A percentile compares a stretch with the other conserved stretches of the same genome.
These are phyloP conservation scores for Ctenopoma multispine DNA, from an alignment of 2,797 vertebrate species.

Conservation along the genomic window DNA sequence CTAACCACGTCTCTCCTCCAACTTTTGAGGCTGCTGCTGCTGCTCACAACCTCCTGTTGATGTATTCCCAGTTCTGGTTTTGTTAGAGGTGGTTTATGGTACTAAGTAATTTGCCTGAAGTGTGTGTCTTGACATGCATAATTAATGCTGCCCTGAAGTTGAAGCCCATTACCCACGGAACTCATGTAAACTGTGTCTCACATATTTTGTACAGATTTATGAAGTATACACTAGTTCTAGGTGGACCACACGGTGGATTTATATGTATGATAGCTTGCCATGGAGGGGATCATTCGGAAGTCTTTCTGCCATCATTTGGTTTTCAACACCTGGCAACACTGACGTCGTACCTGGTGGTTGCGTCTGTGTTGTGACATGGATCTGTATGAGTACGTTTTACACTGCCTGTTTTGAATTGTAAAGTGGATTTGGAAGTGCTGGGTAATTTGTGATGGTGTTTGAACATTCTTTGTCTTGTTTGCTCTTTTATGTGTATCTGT, in stretches of 20 bases:
- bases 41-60: no score
- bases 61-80: neutral
- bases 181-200: neutral
- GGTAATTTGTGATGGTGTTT: conserved; percentile 11
- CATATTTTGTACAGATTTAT: neutral
- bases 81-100: neutral
- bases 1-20: no score
- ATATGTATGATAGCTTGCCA: neutral
- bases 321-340: neutral
- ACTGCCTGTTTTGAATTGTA: neutral
- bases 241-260: neutral
- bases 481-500: conserved; percentile 70
- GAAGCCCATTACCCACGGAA: neutral
- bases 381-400: neutral
- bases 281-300: neutral
- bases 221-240: no score
- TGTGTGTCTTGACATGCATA: neutral
- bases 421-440: conserved; percentile 7
- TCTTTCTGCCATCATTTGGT: neutral
- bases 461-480: conserved; percentile 40
- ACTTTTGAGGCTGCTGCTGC: no score
- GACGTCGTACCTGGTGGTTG: neutral
- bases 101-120: neutral
- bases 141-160: conserved; percentile 2
- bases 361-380: neutral